Percentiles rank a stretch among this genome's conserved stretches.
Evolutionary conservation across 2,113 vertebrate genomes (phyloP).

Genomic region (Heloderma charlesbogerti): DNA sequence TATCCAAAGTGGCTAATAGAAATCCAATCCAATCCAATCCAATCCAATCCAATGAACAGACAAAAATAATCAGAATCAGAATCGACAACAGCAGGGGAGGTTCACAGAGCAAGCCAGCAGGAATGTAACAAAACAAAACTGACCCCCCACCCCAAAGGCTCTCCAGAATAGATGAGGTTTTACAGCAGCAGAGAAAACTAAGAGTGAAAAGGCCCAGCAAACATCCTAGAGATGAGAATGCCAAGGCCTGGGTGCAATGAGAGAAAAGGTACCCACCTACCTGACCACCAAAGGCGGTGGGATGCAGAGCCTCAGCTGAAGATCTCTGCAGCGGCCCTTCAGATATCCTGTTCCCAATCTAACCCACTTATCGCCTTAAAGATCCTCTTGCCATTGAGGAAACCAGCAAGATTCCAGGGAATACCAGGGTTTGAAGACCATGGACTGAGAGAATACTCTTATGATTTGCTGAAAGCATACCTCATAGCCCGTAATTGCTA

Average conservation of each 20-base stretch:
- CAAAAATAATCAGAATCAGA: too few relatives aligned
- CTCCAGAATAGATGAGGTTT: not conserved
- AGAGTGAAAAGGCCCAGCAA: not conserved
- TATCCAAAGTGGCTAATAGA: not conserved
- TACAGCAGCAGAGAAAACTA: not conserved
- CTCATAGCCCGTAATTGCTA: constrained; percentile 93
- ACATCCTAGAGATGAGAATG: not conserved
- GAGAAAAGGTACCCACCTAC: not conserved
- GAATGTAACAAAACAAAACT: not conserved
- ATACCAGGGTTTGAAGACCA: not conserved
- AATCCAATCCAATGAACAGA: not conserved
- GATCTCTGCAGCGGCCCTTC: too few relatives aligned
- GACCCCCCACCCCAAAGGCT: too few relatives aligned
- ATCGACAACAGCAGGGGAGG: not conserved
- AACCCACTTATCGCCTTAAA: not conserved
- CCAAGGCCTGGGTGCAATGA: not conserved
- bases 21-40: not conserved
- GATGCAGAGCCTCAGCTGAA: not conserved
- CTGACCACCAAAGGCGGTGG: not conserved
- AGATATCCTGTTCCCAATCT: not conserved
- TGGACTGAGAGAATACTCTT: not conserved
- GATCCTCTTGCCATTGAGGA: not conserved
- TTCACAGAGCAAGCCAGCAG: not conserved
- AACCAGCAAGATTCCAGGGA: not conserved
- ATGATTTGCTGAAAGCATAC: constrained; percentile 50